phyloP scores from a whole-genome alignment of 2,113 vertebrate species.

The Bettongia penicillata region DNA sequence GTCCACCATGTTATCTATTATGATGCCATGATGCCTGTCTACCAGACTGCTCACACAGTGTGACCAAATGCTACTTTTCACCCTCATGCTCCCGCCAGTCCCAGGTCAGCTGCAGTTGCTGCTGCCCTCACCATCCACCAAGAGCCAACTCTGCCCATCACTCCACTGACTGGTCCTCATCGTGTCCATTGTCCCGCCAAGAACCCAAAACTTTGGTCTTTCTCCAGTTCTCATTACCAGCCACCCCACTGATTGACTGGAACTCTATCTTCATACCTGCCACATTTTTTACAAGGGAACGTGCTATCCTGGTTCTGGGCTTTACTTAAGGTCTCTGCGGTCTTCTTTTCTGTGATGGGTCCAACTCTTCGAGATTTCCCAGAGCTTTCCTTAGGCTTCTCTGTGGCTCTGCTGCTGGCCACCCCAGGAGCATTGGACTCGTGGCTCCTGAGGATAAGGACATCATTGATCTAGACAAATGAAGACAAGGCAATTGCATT shows the following conservation, averaged over 20 bases:
- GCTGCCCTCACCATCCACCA: background rate
- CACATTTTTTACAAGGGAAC: conserved; percentile 99
- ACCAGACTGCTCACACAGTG: too few relatives aligned
- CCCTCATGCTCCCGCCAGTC: background rate
- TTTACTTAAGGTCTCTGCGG: conserved; percentile 84
- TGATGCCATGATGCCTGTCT: background rate
- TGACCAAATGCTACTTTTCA: background rate
- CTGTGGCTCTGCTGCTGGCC: conserved; percentile 67
- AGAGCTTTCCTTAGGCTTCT: conserved; percentile 82
- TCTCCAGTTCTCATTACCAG: background rate
- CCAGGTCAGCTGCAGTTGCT: background rate
- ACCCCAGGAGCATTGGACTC: conserved; percentile 78
- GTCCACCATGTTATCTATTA: background rate
- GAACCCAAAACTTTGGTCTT: accelerated
- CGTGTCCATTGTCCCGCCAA: background rate
- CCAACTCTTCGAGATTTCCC: conserved; percentile 82
- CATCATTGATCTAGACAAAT: conserved; percentile 82
- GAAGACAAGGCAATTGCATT: conserved; percentile 33
- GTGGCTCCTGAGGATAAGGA: conserved; percentile 85
- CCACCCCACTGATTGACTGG: accelerated
- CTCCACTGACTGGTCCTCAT: background rate
- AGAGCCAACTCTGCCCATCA: background rate
- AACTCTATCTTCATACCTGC: conserved; percentile 88
- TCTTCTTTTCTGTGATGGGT: conserved; percentile 81
- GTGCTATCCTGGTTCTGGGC: conserved; percentile 89